These are phyloP conservation scores for Anoplopoma fimbria DNA, from an alignment of 2,113 vertebrate species.

Conservation along the genomic window DNA sequence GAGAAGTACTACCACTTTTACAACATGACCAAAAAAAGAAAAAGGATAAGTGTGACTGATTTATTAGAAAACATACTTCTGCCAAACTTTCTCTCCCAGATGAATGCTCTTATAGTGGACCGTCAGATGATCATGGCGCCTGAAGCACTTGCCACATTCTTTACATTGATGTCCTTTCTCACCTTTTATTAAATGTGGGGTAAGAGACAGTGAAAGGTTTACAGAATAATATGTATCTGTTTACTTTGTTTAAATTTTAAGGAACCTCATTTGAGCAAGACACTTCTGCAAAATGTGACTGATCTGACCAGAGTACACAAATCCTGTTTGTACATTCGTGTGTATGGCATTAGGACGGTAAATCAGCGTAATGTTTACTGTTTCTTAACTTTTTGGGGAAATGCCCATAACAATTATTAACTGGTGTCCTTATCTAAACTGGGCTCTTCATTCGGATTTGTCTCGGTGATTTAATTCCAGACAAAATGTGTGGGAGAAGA, in stretches of 20 bases:
- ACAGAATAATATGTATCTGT: neutral
- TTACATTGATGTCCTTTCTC: conserved; percentile 99
- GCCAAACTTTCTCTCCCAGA: conserved; percentile 97
- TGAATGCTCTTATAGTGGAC: conserved; percentile 98
- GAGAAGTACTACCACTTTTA: neutral
- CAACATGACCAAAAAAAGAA: neutral
- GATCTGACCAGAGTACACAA: neutral
- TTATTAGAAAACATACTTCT: conserved; percentile 88
- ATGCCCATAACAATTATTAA: conserved; percentile 43
- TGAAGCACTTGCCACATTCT: conserved; percentile 98
- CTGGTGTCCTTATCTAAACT: neutral
- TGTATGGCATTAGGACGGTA: neutral
- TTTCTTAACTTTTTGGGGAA: conserved; percentile 22
- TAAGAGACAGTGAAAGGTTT: neutral
- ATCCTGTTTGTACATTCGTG: neutral
- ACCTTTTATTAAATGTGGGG: conserved; percentile 76
- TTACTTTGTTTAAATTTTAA: neutral
- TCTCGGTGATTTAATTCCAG: neutral
- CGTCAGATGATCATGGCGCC: conserved; percentile 95
- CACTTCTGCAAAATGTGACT: neutral
- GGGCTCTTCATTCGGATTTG: neutral
- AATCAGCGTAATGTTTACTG: conserved; percentile 28
- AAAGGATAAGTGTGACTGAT: neutral
- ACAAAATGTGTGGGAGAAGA: conserved; percentile 31
- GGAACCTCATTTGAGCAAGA: neutral